Base-by-base conservation (phyloP, 2,113 vertebrate species). In the Urocitellus parryii region DNA sequence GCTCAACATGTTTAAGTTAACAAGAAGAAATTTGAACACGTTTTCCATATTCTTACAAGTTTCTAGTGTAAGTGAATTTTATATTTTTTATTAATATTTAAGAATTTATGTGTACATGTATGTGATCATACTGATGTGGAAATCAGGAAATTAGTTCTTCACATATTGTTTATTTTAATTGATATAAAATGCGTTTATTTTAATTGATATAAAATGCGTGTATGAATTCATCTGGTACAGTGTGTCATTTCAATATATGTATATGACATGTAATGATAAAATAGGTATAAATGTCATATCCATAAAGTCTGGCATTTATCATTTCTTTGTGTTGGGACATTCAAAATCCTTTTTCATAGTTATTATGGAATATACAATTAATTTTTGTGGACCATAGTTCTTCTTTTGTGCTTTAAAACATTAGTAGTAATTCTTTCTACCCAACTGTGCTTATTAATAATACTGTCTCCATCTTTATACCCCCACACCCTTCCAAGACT, bases 1-100 rank as follows among this genome's bases (percentile, higher is more conserved):
- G 27, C 4, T 45, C 29, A 89, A 22, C 3, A 37, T 81, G 27
- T 56, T 53, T 77, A 92, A 29, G 63, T 77, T 72, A 72, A 78
- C 27, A 65, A 5, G 78, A 25, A 81, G 53, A 45, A 61, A 53
- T 42, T 94, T 89, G 25, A 24, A 78, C 16, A 25, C 72, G 24
- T 88, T 78, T 79, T 73, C 16, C 37, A 32, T 45, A 70, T 4
- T 80, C 32, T 72, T 84, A 89, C 48, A 18, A 68, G 48, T 51
- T 34, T 95, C 34, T 79, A 45, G 79, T 92, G 13, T 39, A 65
- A 93, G 27, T 96, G 27, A 61, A n/a, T 84, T 84, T 94, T 67
- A 72, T 18, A 83, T 53, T 93, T 92, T 90, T 53, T 72, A 56
- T 61, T 56, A 25, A n/a, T 7, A 90, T 56, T 81, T 56, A 81